phyloP scores from a whole-genome alignment of 2,888 invertebrate species.

The Galerucella calmariensis region DNA sequence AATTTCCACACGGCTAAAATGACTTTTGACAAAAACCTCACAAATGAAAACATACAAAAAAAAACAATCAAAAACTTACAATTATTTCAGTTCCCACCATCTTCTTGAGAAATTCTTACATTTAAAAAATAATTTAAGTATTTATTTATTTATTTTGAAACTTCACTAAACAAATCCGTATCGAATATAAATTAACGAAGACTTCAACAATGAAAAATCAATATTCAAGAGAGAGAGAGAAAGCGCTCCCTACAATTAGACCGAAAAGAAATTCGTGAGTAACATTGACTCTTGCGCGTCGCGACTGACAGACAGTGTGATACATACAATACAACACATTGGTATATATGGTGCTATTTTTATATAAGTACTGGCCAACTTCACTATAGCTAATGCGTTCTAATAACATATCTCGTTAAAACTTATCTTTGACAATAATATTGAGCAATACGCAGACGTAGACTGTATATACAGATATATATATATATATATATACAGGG shows the following conservation, averaged over 20 bases:
- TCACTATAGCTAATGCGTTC: neutral
- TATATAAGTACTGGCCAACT: neutral
- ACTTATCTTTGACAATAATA: neutral
- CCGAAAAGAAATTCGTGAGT: neutral
- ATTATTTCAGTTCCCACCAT: neutral
- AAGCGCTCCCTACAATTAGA: neutral
- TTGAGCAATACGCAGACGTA: neutral
- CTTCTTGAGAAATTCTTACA: neutral
- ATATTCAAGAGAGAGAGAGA: neutral
- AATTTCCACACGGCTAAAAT: too few relatives aligned
- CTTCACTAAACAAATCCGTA: neutral
- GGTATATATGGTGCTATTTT: neutral
- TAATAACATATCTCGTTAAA: neutral
- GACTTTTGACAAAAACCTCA: too few relatives aligned
- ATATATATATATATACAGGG: neutral
- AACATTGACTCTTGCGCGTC: neutral
- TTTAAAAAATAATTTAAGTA: neutral
- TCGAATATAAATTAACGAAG: too few relatives aligned
- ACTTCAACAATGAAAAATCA: too few relatives aligned
- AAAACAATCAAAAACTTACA: too few relatives aligned
- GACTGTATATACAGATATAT: too few relatives aligned
- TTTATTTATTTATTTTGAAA: too few relatives aligned
- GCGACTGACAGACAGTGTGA: neutral
- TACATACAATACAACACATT: neutral
- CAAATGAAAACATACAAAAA: too few relatives aligned